Conservation (phyloP, 1,140 invertebrate genomes). For the Fopius arisanus region DNA sequence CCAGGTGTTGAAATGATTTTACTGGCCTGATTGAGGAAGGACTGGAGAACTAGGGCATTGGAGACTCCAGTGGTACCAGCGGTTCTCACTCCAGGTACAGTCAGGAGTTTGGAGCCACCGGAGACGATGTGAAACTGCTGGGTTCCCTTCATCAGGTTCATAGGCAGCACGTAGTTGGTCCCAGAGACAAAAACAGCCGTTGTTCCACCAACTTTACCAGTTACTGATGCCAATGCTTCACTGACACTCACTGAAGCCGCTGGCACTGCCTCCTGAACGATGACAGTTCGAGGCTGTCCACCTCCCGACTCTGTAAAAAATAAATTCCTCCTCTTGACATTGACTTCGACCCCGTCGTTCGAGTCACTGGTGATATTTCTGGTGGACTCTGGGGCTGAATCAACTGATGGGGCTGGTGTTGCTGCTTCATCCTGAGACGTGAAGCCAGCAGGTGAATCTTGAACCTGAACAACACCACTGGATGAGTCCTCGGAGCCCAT, state of each 20-base stretch:
- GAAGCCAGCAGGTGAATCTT: constrained; percentile 59
- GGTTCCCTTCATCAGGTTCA: constrained; percentile 74
- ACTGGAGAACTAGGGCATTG: constrained; percentile 67
- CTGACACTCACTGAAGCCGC: constrained; percentile 57
- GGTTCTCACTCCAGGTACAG: constrained; percentile 66
- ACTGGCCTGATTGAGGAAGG: constrained; percentile 65
- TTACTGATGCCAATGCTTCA: constrained; percentile 62
- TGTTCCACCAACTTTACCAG: constrained; percentile 64
- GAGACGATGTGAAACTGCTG: constrained; percentile 77
- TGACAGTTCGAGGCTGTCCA: constrained; percentile 59
- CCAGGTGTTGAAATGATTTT: constrained; percentile 63
- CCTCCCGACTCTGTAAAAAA: constrained; percentile 55
- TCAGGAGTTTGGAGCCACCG: constrained; percentile 72
- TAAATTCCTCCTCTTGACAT: constrained; percentile 53
- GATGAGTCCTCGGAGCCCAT: constrained; percentile 78
- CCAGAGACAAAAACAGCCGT: constrained; percentile 73
- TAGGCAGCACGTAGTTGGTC: constrained; percentile 72
- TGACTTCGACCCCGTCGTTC: constrained; percentile 51
- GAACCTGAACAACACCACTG: constrained; percentile 70
- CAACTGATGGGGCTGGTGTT: constrained; percentile 35
- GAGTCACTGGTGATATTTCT: constrained; percentile 50
- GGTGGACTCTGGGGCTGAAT: constrained; percentile 33
- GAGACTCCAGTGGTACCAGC: constrained; percentile 47
- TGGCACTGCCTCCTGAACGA: constrained; percentile 63
- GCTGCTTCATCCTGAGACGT: constrained; percentile 54